Evolutionary conservation across 2,113 vertebrate species (phyloP), one percentile per base, ranked within the genome.

Genomic region (Phyllostomus hastatus): DNA sequence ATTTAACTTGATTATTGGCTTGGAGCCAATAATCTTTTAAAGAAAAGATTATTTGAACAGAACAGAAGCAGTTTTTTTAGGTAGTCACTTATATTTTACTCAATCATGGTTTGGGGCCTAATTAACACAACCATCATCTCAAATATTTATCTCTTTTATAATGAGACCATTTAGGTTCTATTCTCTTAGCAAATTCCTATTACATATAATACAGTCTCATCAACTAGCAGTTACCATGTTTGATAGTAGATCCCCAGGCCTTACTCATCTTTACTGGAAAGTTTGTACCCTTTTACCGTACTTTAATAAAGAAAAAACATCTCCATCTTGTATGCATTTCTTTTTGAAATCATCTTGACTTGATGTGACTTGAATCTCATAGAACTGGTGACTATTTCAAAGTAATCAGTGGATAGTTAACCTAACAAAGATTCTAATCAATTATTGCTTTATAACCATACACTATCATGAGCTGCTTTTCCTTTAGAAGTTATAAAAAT

Each of bases 301-400:
- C 38, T 54, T 54, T 64, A 75, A 35, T 33, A 82, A 57, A 94
- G 14, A 83, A 92, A 88, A 94, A 91, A 5, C 0, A 0, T 46
- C 20, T 75, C 43, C 88, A 33, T 1, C 22, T 94, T 69, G 12
- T 69, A 90, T 96, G 48, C 4, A 85, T 95, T 96, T 97, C 52
- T 95, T 33, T 72, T 88, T 82, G 76, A 96, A 94, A 70, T 31
- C 17, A 92, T 59, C 66, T 84, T 86, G 22, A 72, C 15, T 76
- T 10, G n/a, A 14, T 33, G 1, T 38, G 14, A 82, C 4, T 54
- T 2, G 69, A 5, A 83, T 78, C 26, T 75, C 78, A 95, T 2
- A 90, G 81, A 91, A 91, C 54, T 9, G 2, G n/a, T 69, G 35
- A n/a, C 35, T 52, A 64, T 41, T 88, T 93, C 67, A 90, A 88